Evolutionary conservation across 2,888 invertebrate genomes (phyloP).

Genomic region (Polymixis lichenea): DNA sequence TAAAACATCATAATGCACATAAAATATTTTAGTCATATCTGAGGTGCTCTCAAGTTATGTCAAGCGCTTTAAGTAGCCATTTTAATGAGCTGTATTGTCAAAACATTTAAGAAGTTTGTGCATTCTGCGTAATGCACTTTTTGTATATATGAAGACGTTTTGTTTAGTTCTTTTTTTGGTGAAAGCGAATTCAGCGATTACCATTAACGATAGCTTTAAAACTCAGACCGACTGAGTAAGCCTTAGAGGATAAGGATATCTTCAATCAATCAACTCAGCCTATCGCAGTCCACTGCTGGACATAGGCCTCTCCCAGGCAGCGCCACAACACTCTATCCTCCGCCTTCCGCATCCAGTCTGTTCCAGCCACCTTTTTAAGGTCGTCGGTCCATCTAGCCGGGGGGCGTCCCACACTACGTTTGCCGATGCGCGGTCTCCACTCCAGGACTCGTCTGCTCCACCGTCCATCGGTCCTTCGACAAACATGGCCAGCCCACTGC

Average conservation of each 20-base stretch:
- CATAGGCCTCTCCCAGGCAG: no score
- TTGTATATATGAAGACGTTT: background rate
- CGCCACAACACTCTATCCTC: no score
- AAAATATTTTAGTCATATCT: slow-evolving; percentile 55
- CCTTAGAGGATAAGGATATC: background rate
- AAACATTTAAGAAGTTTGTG: background rate
- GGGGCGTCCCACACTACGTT: no score
- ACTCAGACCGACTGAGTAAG: background rate
- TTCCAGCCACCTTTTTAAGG: no score
- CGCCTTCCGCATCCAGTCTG: no score
- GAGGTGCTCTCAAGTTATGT: slow-evolving; percentile 16
- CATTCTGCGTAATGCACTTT: slow-evolving; percentile 1
- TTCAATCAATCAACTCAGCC: background rate
- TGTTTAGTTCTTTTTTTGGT: background rate
- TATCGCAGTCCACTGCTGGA: no score
- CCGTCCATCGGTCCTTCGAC: no score
- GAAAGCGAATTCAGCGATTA: slow-evolving; percentile 23
- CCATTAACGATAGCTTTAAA: slow-evolving; percentile 25
- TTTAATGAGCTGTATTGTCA: slow-evolving; percentile 23
- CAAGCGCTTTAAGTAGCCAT: background rate
- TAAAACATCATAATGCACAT: slow-evolving; percentile 35
- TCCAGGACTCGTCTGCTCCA: no score
- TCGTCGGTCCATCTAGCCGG: no score
- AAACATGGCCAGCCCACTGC: no score
- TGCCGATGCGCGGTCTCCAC: no score